Base-by-base conservation (phyloP, 2,113 vertebrate genomes). In the Verasper variegatus region DNA sequence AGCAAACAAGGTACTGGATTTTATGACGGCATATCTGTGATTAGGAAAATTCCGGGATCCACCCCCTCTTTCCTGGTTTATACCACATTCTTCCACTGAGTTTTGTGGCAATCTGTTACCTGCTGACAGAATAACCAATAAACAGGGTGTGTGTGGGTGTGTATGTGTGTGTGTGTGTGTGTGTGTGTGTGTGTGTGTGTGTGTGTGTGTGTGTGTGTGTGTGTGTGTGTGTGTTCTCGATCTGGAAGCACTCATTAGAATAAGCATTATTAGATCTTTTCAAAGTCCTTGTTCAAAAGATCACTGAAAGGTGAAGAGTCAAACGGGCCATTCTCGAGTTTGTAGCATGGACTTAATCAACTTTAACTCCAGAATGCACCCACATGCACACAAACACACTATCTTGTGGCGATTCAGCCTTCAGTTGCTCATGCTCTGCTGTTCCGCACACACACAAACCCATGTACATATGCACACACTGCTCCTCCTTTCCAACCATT, bases 261-360 rank as follows among this genome's bases (percentile, higher is more conserved):
- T 84, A 45, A 79, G 74, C 70, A 70, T 57, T 11, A 78, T 86
- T 63, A 85, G 76, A 63, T 87, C 75, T 69, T 71, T 62, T 66
- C 37, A 52, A 68, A 73, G 74, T 67, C 72, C 57, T 47, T 58
- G 72, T 77, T 82, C 62, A 86, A 59, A 74, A 67, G 73, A 87
- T 83, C 62, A 80, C 61, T 76, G 68, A 61, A 4, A 79, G 87
- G 86, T 87, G 70, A 90, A 77, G 76, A 91, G 89, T 91, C 86
- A 91, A 90, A 78, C 3, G 18, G 71, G 49, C 62, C 59, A 62
- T 83, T 88, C 76, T 82, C 61, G 47, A 66, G 69, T 81, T 71
- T 8, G 9, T 17, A 66, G 57, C 18, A 66, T 49, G 45, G 35
- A 70, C 52, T 82, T 68, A 54, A 62, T 89, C 74, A 78, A 35